Evolutionary conservation across 2,797 vertebrate genomes (phyloP).

Genomic region (Sus cebifrons): DNA sequence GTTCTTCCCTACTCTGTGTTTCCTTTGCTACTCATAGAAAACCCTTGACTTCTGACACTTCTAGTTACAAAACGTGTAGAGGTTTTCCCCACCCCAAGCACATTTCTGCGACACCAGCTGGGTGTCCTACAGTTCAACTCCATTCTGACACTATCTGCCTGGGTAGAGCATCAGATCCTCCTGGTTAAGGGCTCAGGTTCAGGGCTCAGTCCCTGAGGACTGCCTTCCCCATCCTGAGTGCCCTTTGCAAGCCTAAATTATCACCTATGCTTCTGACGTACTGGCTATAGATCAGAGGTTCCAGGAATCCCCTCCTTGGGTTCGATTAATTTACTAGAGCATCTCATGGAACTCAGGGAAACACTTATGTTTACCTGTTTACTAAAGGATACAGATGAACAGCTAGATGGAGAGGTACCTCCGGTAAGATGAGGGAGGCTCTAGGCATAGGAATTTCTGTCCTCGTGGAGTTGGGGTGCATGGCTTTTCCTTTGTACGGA

Average conservation of each 20-base stretch:
- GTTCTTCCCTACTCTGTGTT: not conserved
- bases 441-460: not conserved
- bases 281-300: not conserved
- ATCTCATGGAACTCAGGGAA: not conserved
- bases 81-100: not conserved
- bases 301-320: not conserved
- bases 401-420: not conserved
- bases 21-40: not conserved
- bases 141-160: not conserved
- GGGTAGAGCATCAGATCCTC: not conserved
- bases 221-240: too few species aligned
- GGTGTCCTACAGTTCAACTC: not conserved
- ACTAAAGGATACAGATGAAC: not conserved
- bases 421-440: not conserved
- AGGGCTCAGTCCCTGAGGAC: not conserved
- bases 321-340: not conserved
- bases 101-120: not conserved
- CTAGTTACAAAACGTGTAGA: too few species aligned
- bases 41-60: too few species aligned
- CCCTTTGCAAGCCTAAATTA: too few species aligned
- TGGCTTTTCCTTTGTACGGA: not conserved
- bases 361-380: not conserved
- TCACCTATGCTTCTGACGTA: not conserved
- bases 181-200: not conserved
- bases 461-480: too few species aligned